Base-by-base conservation (phyloP, 2,797 vertebrate species). In the Muscicapa comitata region DNA sequence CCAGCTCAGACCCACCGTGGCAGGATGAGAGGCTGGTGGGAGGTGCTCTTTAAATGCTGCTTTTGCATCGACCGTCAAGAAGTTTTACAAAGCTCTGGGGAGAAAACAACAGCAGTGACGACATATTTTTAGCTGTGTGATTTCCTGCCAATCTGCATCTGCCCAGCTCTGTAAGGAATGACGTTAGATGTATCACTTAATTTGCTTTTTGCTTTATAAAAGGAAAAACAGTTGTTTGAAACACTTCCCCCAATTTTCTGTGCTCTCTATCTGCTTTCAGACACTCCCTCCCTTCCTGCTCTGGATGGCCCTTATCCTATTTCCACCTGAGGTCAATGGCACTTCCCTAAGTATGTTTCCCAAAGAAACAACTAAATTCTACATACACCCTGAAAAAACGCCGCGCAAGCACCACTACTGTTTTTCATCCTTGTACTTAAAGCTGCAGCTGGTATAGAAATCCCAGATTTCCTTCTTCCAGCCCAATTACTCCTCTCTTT, bases 301-400 rank as follows among this genome's bases (percentile, higher is more conserved):
- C 94, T 94, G 85, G 91, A 96, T 96, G 76, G 93, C 95, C 59
- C 94, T 91, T 97, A 95, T 96, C 95, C 95, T 88, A 94, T 94
- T 96, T 96, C 95, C 96, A 96, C 91, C 94, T 96, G 94, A 96
- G 86, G 96, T 95, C 93, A 97, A 96, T 94, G 82, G 95, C 93
- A 95, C 95, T 96, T 97, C 95, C 95, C 94, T 94, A 95, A 94
- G 83, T 81, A 81, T 66, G 66, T 76, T 95, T 97, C 58, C 91
- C 70, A 93, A 95, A 95, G 93, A 94, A 94, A 86, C 59, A 91
- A 81, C 68, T 91, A 51, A 86, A 89, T 86, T 75, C 66, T 91
- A 28, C 48, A 7, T 85, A 73, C 57, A 65, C 50, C 28, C 50
- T 83, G 71, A 74, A 84, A 79, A 93, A 81, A n/a, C 0, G 1